Conservation (phyloP, 2,797 vertebrate genomes). For the Eospalax fontanierii region DNA sequence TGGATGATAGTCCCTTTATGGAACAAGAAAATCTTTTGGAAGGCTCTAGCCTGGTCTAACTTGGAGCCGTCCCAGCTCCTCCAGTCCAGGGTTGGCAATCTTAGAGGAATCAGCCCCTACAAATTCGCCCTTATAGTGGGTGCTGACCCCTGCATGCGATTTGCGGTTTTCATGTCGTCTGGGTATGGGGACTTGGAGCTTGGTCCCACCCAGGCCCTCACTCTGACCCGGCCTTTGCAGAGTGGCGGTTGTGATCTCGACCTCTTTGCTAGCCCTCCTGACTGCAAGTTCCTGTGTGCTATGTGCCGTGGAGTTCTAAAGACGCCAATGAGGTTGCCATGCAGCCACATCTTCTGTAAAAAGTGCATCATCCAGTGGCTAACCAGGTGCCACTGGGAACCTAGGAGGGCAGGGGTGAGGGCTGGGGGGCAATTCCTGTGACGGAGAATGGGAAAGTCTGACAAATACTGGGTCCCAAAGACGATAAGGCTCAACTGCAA, state of each 20-base stretch:
- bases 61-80: background rate
- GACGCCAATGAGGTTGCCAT: conserved; percentile 93
- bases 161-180: background rate
- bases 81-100: background rate
- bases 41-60: background rate
- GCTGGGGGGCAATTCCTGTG: too few species aligned
- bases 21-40: background rate
- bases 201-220: conserved; percentile 14
- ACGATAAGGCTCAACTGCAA: background rate
- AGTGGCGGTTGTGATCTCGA: conserved; percentile 94
- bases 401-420: background rate
- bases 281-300: conserved; percentile 94
- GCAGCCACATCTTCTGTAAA: conserved; percentile 95
- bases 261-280: conserved; percentile 92
- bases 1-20: background rate
- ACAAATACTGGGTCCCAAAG: background rate
- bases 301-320: conserved; percentile 94
- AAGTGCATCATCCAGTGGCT: conserved; percentile 95
- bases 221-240: conserved; percentile 83
- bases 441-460: background rate
- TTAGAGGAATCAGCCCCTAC: background rate
- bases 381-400: conserved; percentile 80
- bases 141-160: background rate
- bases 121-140: background rate
- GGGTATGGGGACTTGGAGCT: background rate